These are phyloP conservation scores for Agapetus fuscipes DNA, from an alignment of 2,888 invertebrate genomes.

Conservation along the genomic window DNA sequence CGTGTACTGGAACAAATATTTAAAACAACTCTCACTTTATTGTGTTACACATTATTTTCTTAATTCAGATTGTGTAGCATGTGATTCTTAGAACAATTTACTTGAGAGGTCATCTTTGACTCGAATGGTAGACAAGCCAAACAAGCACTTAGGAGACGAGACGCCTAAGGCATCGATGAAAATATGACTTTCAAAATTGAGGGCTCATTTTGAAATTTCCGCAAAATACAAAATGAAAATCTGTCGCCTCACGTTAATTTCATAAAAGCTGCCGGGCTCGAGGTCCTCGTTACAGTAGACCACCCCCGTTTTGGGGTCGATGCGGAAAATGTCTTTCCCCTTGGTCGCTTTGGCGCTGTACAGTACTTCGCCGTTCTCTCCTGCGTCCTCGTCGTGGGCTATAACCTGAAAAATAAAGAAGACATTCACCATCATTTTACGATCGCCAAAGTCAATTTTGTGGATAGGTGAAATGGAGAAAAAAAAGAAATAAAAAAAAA, in stretches of 20 bases:
- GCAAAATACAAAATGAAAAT: too few relatives aligned
- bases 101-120: too few relatives aligned
- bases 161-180: too few relatives aligned
- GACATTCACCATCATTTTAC: not conserved
- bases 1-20: too few relatives aligned
- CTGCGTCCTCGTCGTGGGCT: conserved; percentile 64
- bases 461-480: not conserved
- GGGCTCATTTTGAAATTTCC: too few relatives aligned
- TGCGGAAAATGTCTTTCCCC: conserved; percentile 62
- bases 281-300: conserved; percentile 63
- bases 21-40: too few relatives aligned
- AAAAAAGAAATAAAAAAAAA: not conserved
- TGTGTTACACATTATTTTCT: too few relatives aligned
- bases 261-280: conserved; percentile 44
- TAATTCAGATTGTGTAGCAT: too few relatives aligned
- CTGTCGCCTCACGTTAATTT: conserved; percentile 17
- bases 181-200: too few relatives aligned
- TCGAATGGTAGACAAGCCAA: too few relatives aligned
- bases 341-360: conserved; percentile 66
- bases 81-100: too few relatives aligned
- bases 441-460: not conserved
- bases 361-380: conserved; percentile 60
- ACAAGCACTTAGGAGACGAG: too few relatives aligned
- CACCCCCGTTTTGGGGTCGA: conserved; percentile 66
- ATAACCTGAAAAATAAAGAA: conserved; percentile 42